A percentile compares a stretch with the other conserved stretches of the same genome.
phyloP scores from a whole-genome alignment of 2,888 invertebrate genomes.

The Dysmachus trigonus region DNA sequence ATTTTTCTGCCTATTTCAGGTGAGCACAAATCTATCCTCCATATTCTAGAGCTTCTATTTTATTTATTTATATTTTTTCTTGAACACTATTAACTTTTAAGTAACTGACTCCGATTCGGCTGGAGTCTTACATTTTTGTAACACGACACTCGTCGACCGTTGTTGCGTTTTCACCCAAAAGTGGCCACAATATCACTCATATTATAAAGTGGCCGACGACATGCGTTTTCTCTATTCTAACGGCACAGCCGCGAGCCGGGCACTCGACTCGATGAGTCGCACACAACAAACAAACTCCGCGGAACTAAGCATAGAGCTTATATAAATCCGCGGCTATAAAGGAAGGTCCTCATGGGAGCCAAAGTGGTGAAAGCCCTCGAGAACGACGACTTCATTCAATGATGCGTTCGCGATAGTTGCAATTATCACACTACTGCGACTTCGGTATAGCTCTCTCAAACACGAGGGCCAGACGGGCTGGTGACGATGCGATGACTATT shows the following conservation, averaged over 20 bases:
- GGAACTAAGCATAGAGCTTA: not conserved
- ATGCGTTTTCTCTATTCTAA: not conserved
- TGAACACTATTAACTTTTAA: not conserved
- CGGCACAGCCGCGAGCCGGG: not conserved
- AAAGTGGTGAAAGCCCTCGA: not conserved
- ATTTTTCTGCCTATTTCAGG: not conserved
- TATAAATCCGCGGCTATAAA: not conserved
- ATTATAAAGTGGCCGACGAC: not conserved
- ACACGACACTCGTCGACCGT: not conserved
- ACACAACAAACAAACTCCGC: not conserved
- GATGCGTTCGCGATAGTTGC: not conserved
- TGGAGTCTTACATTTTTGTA: not conserved
- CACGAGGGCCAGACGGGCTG: not conserved
- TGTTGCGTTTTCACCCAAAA: not conserved
- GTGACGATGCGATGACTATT: constrained; percentile 9
- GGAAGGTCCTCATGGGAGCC: not conserved
- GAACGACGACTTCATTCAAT: not conserved
- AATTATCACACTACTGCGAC: not conserved
- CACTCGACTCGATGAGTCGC: not conserved
- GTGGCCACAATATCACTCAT: not conserved
- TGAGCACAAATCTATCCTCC: not conserved
- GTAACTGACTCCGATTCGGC: not conserved
- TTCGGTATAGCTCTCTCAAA: not conserved
- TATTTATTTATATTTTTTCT: not conserved
- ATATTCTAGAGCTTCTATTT: not conserved